Evolutionary conservation across 2,113 vertebrate species (phyloP).

Genomic region (Amazona guildingii): DNA sequence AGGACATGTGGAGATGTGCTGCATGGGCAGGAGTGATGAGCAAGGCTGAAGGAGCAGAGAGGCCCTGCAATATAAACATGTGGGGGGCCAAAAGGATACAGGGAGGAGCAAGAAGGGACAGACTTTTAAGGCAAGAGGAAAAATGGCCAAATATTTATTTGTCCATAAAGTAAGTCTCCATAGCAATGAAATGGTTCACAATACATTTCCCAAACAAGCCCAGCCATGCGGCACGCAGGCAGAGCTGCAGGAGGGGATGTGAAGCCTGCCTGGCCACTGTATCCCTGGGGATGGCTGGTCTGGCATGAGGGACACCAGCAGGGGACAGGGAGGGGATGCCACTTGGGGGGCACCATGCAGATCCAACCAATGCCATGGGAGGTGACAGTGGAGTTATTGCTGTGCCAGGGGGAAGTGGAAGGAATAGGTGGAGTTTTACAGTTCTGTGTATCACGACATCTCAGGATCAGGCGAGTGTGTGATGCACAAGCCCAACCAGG

Average conservation of each 20-base stretch:
- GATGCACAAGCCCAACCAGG: neutral
- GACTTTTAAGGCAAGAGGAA: neutral
- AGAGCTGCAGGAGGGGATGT: neutral
- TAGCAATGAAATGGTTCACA: constrained; percentile 7
- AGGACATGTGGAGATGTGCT: neutral
- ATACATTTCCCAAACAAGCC: neutral
- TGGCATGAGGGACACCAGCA: neutral
- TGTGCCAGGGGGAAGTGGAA: neutral
- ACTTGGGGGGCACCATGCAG: rapidly evolving
- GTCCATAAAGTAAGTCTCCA: neutral
- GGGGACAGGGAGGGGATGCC: neutral
- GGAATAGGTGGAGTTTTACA: neutral
- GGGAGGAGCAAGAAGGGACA: neutral
- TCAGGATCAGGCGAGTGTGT: rapidly evolving
- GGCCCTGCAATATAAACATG: neutral
- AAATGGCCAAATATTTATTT: constrained; percentile 48
- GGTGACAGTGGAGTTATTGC: neutral
- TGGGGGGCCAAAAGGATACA: neutral
- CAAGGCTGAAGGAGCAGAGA: neutral
- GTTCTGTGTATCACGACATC: neutral
- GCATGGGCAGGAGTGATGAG: neutral
- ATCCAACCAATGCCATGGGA: too few relatives aligned
- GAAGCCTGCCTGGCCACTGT: rapidly evolving
- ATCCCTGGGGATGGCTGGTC: rapidly evolving
- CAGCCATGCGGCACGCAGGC: rapidly evolving